phyloP scores from a whole-genome alignment of 2,797 vertebrate genomes.

The Melanitta fusca region DNA sequence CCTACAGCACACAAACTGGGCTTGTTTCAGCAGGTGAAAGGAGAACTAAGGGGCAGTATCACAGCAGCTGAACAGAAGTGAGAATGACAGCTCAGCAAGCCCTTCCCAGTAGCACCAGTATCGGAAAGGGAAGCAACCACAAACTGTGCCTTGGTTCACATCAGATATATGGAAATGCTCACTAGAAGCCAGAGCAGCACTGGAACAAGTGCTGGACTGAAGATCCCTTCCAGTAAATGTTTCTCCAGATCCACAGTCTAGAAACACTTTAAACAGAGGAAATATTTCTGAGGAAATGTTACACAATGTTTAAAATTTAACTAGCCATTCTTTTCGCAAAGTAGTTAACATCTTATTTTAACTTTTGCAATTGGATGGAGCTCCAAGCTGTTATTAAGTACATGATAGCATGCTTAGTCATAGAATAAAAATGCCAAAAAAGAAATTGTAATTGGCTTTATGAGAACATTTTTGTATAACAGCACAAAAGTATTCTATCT shows the following conservation, averaged over 20 bases:
- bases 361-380: not conserved
- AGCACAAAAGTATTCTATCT: not conserved
- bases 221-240: not conserved
- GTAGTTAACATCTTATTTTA: not conserved
- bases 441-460: not conserved
- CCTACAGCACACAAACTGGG: not conserved
- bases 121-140: not conserved
- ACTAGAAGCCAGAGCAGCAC: accelerated
- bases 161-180: not conserved
- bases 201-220: not conserved
- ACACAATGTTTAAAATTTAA: not conserved
- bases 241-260: not conserved
- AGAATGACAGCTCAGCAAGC: not conserved
- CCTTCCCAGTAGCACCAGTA: not conserved
- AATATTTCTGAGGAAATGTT: not conserved
- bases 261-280: not conserved
- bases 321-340: not conserved
- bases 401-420: not conserved
- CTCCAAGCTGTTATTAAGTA: not conserved
- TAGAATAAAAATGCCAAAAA: not conserved
- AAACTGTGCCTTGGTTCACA: accelerated
- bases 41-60: not conserved
- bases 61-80: not conserved
- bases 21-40: not conserved
- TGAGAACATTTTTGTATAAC: not conserved